Evolutionary conservation across 2,797 vertebrate genomes (phyloP).

Genomic region (Pagetopsis macropterus): DNA sequence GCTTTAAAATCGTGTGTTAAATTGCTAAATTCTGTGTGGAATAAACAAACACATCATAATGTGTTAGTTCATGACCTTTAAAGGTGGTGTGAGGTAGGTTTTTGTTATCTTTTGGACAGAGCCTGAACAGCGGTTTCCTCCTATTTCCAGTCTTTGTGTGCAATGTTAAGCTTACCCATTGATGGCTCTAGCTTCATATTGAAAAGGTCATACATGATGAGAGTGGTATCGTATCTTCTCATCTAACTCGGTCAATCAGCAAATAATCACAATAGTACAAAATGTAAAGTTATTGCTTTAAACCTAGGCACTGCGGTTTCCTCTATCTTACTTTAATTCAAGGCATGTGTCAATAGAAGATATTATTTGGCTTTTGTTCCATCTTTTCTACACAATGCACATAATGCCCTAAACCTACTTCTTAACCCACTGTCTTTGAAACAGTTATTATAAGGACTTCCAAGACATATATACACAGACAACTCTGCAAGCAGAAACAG

Average conservation of each 20-base stretch:
- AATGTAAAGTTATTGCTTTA: not conserved
- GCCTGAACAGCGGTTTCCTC: not conserved
- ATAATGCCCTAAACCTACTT: too few relatives aligned
- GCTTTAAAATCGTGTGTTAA: too few relatives aligned
- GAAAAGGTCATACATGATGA: slow-evolving; percentile 23
- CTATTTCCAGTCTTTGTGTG: slow-evolving; percentile 13
- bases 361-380: not conserved
- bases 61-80: not conserved
- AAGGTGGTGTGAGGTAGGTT: not conserved
- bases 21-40: too few relatives aligned
- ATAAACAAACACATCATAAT: too few relatives aligned
- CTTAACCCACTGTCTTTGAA: not conserved
- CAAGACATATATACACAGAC: not conserved
- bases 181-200: not conserved
- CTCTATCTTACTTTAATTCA: not conserved
- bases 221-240: not conserved
- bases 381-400: not conserved
- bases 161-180: not conserved
- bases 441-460: not conserved
- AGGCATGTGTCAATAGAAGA: not conserved
- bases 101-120: slow-evolving; percentile 4
- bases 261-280: not conserved
- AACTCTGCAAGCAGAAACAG: slow-evolving; percentile 16
- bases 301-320: not conserved
- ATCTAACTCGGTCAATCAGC: not conserved